Evolutionary conservation across 1,140 invertebrate genomes (phyloP).

Genomic region (Stegodyphus dumicola): DNA sequence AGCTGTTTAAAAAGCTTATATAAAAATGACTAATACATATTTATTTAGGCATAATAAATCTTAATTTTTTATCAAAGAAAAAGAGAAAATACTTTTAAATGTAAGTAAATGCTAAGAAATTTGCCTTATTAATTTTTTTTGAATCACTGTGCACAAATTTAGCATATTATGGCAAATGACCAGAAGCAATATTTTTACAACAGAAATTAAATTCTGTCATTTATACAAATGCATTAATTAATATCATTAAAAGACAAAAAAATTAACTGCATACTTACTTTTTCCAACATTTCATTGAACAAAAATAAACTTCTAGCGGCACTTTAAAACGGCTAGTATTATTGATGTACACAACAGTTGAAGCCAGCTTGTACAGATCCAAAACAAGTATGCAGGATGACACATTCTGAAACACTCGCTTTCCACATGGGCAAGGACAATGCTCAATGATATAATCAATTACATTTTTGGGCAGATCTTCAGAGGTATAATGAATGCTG

Average conservation of each 20-base stretch:
- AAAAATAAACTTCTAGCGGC: slow-evolving; percentile 48
- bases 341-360: slow-evolving; percentile 52
- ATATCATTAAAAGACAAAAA: not conserved
- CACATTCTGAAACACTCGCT: slow-evolving; percentile 41
- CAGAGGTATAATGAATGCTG: slow-evolving; percentile 2
- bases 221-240: too few relatives aligned
- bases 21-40: too few relatives aligned
- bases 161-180: too few relatives aligned
- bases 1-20: too few relatives aligned
- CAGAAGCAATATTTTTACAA: too few relatives aligned
- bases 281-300: slow-evolving; percentile 51
- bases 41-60: too few relatives aligned
- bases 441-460: slow-evolving; percentile 49
- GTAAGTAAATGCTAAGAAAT: too few relatives aligned
- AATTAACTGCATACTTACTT: slow-evolving; percentile 11
- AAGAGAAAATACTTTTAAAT: too few relatives aligned
- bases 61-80: too few relatives aligned
- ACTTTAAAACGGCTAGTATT: slow-evolving; percentile 54
- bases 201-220: too few relatives aligned
- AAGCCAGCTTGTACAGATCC: slow-evolving; percentile 48
- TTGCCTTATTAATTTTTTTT: too few relatives aligned
- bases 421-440: slow-evolving; percentile 47
- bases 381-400: slow-evolving; percentile 49
- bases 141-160: too few relatives aligned
- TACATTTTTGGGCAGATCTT: slow-evolving; percentile 10